Percentiles rank a stretch among this genome's conserved stretches.
These are phyloP conservation scores for Pituophis catenifer DNA, from an alignment of 2,113 vertebrate genomes.

Conservation along the genomic window DNA sequence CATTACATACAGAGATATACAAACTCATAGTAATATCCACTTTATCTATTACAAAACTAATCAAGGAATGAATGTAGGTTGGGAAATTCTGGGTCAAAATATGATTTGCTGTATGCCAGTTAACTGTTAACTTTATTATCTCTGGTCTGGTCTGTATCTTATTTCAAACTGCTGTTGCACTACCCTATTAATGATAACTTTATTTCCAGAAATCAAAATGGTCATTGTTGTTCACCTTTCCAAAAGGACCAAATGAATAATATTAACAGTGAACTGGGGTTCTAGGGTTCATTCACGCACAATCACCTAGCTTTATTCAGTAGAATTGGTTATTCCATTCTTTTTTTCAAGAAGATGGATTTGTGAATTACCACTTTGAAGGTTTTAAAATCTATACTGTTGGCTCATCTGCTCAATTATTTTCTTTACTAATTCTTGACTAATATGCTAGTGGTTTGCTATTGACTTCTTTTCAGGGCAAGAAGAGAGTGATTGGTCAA, in stretches of 20 bases:
- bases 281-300: background rate
- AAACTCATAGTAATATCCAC: background rate
- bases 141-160: background rate
- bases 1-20: background rate
- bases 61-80: background rate
- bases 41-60: background rate
- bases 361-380: background rate
- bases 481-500: background rate
- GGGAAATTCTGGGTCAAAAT: background rate
- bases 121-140: background rate
- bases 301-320: background rate
- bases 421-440: conserved; percentile 22
- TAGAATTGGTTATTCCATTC: background rate
- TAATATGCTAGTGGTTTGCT: background rate
- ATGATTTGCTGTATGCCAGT: background rate
- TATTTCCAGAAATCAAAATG: background rate
- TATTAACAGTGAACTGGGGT: background rate
- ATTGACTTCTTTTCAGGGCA: background rate
- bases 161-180: background rate
- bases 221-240: background rate
- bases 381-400: background rate
- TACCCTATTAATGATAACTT: background rate
- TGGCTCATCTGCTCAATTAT: conserved; percentile 9
- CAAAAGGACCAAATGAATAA: background rate
- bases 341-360: background rate